Conservation (phyloP, 2,888 invertebrate genomes). For the Lithophane socia region DNA sequence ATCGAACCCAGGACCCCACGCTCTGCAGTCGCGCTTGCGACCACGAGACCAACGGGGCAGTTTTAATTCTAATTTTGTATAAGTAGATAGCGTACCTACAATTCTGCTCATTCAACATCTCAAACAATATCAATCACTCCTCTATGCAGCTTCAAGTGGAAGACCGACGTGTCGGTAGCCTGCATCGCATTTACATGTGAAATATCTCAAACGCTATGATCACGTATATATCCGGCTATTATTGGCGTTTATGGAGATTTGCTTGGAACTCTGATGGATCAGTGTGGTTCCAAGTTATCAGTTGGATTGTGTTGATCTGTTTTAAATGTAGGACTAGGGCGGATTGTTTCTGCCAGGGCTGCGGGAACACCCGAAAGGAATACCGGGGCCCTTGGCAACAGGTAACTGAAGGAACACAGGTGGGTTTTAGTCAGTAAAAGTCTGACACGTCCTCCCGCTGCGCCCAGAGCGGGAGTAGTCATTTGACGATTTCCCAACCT, state of each 20-base stretch:
- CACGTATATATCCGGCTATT: conserved; percentile 62
- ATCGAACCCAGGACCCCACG: too few species aligned
- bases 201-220: conserved; percentile 60
- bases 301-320: neutral
- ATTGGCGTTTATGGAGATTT: conserved; percentile 61
- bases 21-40: too few species aligned
- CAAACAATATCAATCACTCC: conserved; percentile 49
- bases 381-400: too few species aligned
- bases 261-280: conserved; percentile 10
- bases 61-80: too few species aligned
- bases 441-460: too few species aligned
- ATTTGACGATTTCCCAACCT: too few species aligned
- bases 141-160: conserved; percentile 13
- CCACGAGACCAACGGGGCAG: too few species aligned
- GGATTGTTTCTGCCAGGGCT: neutral
- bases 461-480: too few species aligned
- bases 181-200: conserved; percentile 62
- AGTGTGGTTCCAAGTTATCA: neutral
- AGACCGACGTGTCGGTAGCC: conserved; percentile 29
- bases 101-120: neutral
- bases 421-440: too few species aligned
- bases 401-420: too few species aligned
- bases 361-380: too few species aligned
- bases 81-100: neutral
- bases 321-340: neutral